Percentiles rank a stretch among this genome's conserved stretches.
These are phyloP conservation scores for Atopsyche davidsoni DNA, from an alignment of 1,140 invertebrate species.

Conservation along the genomic window DNA sequence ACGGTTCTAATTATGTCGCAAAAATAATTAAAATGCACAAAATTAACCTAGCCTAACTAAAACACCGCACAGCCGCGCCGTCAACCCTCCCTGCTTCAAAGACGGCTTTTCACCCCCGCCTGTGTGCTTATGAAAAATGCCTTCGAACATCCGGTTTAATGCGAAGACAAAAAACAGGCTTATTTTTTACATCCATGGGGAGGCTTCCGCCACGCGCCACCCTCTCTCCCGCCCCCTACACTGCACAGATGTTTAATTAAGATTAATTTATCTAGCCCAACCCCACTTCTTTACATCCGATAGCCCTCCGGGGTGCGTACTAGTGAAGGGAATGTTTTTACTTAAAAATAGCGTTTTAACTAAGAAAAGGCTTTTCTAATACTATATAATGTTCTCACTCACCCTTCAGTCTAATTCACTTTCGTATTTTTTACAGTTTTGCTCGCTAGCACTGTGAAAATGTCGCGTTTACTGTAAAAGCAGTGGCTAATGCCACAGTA, in stretches of 20 bases:
- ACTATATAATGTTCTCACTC: too few species aligned
- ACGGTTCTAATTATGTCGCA: too few species aligned
- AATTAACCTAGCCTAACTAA: too few species aligned
- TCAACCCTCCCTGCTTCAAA: not conserved
- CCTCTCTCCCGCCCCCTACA: slow-evolving; percentile 5
- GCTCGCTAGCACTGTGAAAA: too few species aligned
- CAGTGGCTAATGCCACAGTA: too few species aligned
- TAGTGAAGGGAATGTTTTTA: slow-evolving; percentile 5
- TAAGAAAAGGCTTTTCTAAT: slow-evolving; percentile 18
- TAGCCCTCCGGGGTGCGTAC: slow-evolving; percentile 5
- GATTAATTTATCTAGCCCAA: slow-evolving; percentile 28
- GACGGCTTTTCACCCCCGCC: not conserved
- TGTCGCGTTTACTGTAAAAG: too few species aligned
- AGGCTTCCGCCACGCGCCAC: not conserved
- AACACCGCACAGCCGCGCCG: too few species aligned
- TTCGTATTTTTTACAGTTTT: too few species aligned
- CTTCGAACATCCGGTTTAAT: not conserved
- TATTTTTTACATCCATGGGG: not conserved
- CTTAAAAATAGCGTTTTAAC: slow-evolving; percentile 11
- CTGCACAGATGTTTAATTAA: slow-evolving; percentile 31
- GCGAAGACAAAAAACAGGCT: slow-evolving; percentile 5
- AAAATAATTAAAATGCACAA: too few species aligned
- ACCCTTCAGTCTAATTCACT: too few species aligned
- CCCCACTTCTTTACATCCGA: slow-evolving; percentile 22
- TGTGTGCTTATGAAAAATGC: slow-evolving; percentile 11